phyloP scores from a whole-genome alignment of 2,797 vertebrate species.

The Salmo trutta region DNA sequence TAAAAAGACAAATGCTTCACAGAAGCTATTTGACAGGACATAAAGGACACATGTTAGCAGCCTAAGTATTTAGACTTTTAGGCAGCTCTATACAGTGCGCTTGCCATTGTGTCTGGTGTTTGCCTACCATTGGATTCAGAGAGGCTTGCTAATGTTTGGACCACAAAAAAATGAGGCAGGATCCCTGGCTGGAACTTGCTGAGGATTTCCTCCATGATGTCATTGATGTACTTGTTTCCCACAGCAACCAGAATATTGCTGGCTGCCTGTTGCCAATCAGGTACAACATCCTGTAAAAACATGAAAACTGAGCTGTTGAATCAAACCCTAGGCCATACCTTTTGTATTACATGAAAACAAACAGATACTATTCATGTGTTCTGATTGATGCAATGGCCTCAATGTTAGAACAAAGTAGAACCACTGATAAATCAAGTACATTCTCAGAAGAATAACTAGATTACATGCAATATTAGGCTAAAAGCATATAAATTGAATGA shows the following conservation, averaged over 20 bases:
- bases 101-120: not conserved
- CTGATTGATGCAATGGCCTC: no score
- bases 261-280: slow-evolving; percentile 91
- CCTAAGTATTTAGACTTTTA: not conserved
- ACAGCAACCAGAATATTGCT: slow-evolving; percentile 88
- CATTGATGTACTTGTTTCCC: slow-evolving; percentile 87
- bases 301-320: not conserved
- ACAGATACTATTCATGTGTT: not conserved
- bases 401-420: no score
- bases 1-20: not conserved
- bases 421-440: no score
- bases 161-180: slow-evolving; percentile 86
- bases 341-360: not conserved
- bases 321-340: not conserved
- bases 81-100: not conserved
- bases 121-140: slow-evolving; percentile 87
- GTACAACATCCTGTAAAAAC: slow-evolving; percentile 80
- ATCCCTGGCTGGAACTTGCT: slow-evolving; percentile 89
- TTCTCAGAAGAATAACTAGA: not conserved
- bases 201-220: slow-evolving; percentile 93
- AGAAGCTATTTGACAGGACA: not conserved
- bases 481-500: not conserved
- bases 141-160: slow-evolving; percentile 87
- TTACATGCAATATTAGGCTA: not conserved
- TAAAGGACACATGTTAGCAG: not conserved